Conservation (phyloP, 2,113 vertebrate genomes). For the Lepus americanus region DNA sequence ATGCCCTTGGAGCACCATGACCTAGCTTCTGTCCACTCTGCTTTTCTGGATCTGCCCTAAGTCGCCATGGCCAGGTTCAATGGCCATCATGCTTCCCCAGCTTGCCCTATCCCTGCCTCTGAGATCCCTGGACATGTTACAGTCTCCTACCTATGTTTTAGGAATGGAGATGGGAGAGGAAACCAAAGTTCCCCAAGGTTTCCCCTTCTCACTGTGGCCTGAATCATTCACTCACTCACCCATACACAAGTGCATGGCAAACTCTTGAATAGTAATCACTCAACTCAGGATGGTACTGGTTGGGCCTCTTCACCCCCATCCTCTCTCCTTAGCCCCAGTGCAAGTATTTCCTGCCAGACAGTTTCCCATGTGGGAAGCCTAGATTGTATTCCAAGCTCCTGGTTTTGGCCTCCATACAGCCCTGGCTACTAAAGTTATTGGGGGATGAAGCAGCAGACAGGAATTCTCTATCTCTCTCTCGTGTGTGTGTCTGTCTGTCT, state of each 20-base stretch:
- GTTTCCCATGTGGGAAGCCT: neutral
- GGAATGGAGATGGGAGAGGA: neutral
- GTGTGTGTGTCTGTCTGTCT: too few relatives aligned
- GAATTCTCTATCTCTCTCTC: too few relatives aligned
- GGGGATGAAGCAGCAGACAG: too few relatives aligned
- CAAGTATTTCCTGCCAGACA: neutral
- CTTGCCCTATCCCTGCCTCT: neutral
- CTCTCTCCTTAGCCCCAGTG: neutral
- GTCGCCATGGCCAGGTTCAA: neutral
- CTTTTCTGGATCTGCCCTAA: neutral
- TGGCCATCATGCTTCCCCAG: accelerated
- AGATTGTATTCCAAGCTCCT: too few relatives aligned
- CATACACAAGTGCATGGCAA: neutral
- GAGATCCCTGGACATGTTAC: neutral
- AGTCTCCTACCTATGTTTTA: neutral
- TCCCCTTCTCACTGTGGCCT: neutral
- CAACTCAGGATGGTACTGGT: neutral
- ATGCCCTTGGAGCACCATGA: neutral
- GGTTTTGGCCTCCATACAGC: too few relatives aligned
- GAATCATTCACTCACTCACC: too few relatives aligned
- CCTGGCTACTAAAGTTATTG: too few relatives aligned
- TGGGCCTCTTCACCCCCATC: neutral
- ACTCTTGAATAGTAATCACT: too few relatives aligned
- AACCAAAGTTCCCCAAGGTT: neutral
- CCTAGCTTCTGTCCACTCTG: neutral